Base-by-base conservation (phyloP, 2,113 vertebrate species). In the Beaufortia kweichowensis region DNA sequence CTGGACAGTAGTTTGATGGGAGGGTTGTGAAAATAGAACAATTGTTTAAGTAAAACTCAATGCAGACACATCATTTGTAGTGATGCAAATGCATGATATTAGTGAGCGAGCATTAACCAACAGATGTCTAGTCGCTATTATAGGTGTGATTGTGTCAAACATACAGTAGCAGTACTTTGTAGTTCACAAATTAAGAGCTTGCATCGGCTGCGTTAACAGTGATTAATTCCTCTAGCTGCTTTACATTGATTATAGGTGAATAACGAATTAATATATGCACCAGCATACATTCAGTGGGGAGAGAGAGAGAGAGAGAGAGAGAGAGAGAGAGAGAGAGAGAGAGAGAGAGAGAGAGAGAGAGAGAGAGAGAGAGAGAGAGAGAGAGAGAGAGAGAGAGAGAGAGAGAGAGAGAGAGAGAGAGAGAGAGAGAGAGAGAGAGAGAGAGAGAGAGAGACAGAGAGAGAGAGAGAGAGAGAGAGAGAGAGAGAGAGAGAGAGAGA, bases 191-290 rank as follows among this genome's bases (percentile, higher is more conserved):
- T 77, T 75, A 78, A 79, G 65, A 80, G 62, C 35, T 61, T 48
- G 66, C 66, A 41, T 68, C 61, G 60, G 68, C 29, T 77, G 77
- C 69, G 79, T 81, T 82, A 75, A 81, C 74, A 73, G 70, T 79
- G 74, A 79, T 82, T 80, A 81, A 82, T 81, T 76, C 41, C 68
- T 78, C 68, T 29, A 61, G 72, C 73, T 78, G 59, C 77, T 56
- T 63, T 78, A 74, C 69, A 76, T 65, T 69, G 75, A 79, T 78
- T 81, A 55, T 50, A 56, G 79, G 70, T 62, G 61, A 73, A 75
- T 80, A 65, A 76, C 64, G n/a, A 77, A 77, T 66, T 17, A 33
- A 67, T 81, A 70, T 69, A 14, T 60, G 70, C 55, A 61, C 56
- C 56, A 39, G 39, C 73, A 76, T 31, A 70, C 77, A 28, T 7